Percentiles rank a stretch among this genome's conserved stretches.
Conservation (phyloP, 2,888 invertebrate genomes). For the Octodonta nipae region DNA sequence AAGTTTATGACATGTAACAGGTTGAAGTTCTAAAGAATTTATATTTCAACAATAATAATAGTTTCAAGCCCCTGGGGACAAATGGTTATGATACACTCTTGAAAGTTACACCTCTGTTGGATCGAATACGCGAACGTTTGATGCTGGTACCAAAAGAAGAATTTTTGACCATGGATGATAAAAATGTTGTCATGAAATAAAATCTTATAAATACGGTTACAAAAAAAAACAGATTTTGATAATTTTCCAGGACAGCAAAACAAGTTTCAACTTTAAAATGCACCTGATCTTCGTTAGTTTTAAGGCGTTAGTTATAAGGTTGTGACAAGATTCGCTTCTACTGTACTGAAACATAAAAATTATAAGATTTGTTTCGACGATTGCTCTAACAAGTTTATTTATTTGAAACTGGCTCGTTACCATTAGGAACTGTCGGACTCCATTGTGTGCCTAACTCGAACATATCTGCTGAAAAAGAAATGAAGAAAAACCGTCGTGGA, state of each 20-base stretch:
- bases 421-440: slow-evolving; percentile 5
- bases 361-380: slow-evolving; percentile 7
- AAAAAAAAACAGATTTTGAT: slow-evolving; percentile 7
- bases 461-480: slow-evolving; percentile 5
- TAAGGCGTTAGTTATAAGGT: slow-evolving; percentile 7
- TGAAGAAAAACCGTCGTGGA: slow-evolving; percentile 5
- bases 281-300: slow-evolving; percentile 8
- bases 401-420: slow-evolving; percentile 1
- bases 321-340: slow-evolving; percentile 5
- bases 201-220: slow-evolving; percentile 6
- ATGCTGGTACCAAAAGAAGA: slow-evolving; percentile 8
- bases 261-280: slow-evolving; percentile 4
- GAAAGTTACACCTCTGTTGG: slow-evolving; percentile 6
- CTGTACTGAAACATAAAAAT: slow-evolving; percentile 5
- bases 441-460: slow-evolving; percentile 3
- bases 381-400: slow-evolving; percentile 6
- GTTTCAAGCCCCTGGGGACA: no score
- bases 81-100: no score
- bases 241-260: slow-evolving; percentile 7
- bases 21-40: no score
- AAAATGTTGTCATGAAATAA: slow-evolving; percentile 6
- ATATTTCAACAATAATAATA: no score
- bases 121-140: slow-evolving; percentile 5
- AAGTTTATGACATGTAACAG: no score
- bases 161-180: slow-evolving; percentile 8